Base-by-base conservation (phyloP, 2,888 invertebrate species). In the Hemithea aestivaria region DNA sequence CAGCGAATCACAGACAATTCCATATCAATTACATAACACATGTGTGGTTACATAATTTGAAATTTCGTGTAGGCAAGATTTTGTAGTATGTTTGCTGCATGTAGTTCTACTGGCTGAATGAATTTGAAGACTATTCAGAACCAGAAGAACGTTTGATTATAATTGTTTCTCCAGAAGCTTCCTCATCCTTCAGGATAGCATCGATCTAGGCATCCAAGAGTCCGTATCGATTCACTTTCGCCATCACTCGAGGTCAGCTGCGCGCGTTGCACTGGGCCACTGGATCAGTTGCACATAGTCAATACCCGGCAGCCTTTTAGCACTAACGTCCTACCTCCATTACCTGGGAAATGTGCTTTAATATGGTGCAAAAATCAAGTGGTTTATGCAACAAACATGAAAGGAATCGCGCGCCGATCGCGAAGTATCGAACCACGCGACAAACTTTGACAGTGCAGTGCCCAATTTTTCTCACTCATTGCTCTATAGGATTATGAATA, bases 241-340 rank as follows among this genome's bases (percentile, higher is more conserved):
- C 82, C 64, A 73, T 79, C 83, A 52, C 47, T 58, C 54, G 76
- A 62, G 85, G 85, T 78, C 85, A 77, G 84, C 62, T 87, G 85
- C 85, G 85, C 85, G 85, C 83, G 82, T 80, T 82, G 76, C 79
- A 84, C 55, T 85, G 69, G 85, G 85, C 73, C 81, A 87, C 69
- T 82, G 58, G 84, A 73, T 65, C 67, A 42, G 41, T 42, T 72
- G 73, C 72, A 63, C 61, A 74, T 77, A 81, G 81, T 80, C 66
- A 75, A 73, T 56, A 54, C 66, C 56, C 59, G 62, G 74, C 75
- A 58, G 64, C 66, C 68, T 71, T 62, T 58, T 74, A 74, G 69
- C 71, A 56, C 73, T 66, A 68, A 76, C 73, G 70, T 66, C 57
- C 45, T 61, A 24, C 26, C 30, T 41, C 7, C 27, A 11, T 4